phyloP scores from a whole-genome alignment of 2,888 invertebrate species.

The Platypus cylindrus region DNA sequence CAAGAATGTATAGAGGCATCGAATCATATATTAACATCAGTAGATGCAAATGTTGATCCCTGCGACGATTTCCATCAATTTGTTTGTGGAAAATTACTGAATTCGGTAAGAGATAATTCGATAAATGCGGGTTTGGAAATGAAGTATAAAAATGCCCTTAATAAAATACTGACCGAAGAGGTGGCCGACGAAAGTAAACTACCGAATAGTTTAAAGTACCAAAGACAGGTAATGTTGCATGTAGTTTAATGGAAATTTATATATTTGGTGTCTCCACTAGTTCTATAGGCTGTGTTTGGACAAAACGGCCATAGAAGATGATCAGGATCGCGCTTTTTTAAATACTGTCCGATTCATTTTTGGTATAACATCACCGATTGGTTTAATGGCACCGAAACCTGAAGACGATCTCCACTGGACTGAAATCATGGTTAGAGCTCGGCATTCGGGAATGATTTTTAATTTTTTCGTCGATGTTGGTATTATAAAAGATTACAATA shows the following conservation, averaged over 20 bases:
- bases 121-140: constrained; percentile 5
- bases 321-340: constrained; percentile 17
- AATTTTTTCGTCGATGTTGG: constrained; percentile 19
- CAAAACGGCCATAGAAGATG: constrained; percentile 15
- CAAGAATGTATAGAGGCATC: constrained; percentile 65
- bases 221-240: constrained; percentile 6
- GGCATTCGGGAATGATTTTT: constrained; percentile 20
- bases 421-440: constrained; percentile 20
- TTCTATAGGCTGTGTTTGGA: constrained; percentile 17
- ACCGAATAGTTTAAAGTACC: constrained; percentile 14
- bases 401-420: constrained; percentile 23
- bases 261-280: too few relatives aligned
- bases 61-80: constrained; percentile 70
- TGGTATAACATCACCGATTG: too few relatives aligned
- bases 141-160: constrained; percentile 17
- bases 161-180: constrained; percentile 18
- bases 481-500: constrained; percentile 5
- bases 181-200: constrained; percentile 9
- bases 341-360: constrained; percentile 19
- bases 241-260: constrained; percentile 5
- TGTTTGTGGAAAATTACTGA: constrained; percentile 54
- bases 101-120: constrained; percentile 7
- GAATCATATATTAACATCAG: constrained; percentile 49
- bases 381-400: constrained; percentile 23
- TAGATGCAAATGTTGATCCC: constrained; percentile 54